These are phyloP conservation scores for Pandemis cinnamomeana DNA, from an alignment of 2,888 invertebrate species.

Conservation along the genomic window DNA sequence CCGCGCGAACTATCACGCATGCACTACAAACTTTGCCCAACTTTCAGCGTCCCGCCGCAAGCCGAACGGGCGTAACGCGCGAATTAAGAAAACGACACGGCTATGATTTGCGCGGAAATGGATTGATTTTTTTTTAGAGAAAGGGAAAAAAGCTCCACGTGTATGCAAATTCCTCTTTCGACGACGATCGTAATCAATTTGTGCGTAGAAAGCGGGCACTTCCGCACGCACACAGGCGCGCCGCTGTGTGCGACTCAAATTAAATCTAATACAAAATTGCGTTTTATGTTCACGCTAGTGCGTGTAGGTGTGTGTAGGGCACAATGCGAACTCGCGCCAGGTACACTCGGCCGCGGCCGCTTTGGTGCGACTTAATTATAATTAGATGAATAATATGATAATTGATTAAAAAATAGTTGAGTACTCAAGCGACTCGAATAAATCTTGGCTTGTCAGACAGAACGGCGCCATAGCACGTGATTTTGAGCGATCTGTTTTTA, in stretches of 20 bases:
- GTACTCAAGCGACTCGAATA: not conserved
- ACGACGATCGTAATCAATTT: conserved; percentile 83
- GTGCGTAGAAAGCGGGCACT: conserved; percentile 78
- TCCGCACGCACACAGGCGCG: conserved; percentile 62
- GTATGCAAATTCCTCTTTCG: conserved; percentile 81
- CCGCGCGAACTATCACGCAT: conserved; percentile 65
- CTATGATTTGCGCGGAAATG: conserved; percentile 59
- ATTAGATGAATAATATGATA: conserved; percentile 7
- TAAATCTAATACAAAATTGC: conserved; percentile 85
- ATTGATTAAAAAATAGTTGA: not conserved
- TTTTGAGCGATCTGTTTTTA: not conserved
- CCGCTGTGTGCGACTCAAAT: conserved; percentile 72
- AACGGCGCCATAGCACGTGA: not conserved
- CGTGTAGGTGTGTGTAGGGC: conserved; percentile 77
- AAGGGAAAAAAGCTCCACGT: conserved; percentile 63
- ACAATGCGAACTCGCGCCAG: conserved; percentile 75
- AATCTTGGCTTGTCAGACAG: not conserved
- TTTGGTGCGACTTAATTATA: not conserved
- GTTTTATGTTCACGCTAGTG: conserved; percentile 82
- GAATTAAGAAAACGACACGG: conserved; percentile 50
- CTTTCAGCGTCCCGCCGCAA: conserved; percentile 39
- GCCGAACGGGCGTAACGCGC: conserved; percentile 43
- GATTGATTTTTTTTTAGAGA: conserved; percentile 59
- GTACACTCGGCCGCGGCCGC: conserved; percentile 64
- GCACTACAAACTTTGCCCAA: conserved; percentile 48